Evolutionary conservation across 1,140 invertebrate genomes (phyloP).

Genomic region (Psix sp.): DNA sequence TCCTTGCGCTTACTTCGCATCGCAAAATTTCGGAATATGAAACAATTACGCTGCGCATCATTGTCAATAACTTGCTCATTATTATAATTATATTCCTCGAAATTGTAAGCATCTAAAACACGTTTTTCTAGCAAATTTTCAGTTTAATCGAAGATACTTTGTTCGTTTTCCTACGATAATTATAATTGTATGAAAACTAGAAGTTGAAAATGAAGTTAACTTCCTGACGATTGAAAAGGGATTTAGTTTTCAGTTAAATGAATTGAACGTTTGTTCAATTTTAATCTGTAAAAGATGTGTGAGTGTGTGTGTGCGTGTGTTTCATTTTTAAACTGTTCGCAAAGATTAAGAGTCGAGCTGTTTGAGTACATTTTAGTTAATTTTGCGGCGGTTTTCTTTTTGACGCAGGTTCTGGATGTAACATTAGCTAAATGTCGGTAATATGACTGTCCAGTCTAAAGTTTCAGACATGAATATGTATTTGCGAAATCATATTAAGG

Average conservation of each 20-base stretch:
- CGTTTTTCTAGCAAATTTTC: conserved; percentile 13
- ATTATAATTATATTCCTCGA: conserved; percentile 43
- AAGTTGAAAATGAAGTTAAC: no score
- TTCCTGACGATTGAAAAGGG: no score
- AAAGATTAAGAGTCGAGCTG: conserved; percentile 2
- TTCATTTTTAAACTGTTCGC: no score
- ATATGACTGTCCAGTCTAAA: conserved; percentile 46
- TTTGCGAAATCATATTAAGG: conserved; percentile 44
- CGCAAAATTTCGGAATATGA: conserved; percentile 49
- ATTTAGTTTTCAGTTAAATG: no score
- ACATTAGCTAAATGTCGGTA: conserved; percentile 47
- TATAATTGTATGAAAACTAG: no score
- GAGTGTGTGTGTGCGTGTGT: no score
- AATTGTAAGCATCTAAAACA: background rate
- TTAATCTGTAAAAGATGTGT: no score
- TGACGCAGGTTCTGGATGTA: conserved; percentile 24
- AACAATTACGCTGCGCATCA: conserved; percentile 44
- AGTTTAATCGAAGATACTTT: background rate
- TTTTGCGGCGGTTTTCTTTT: conserved; percentile 32
- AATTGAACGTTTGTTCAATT: no score
- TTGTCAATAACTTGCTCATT: conserved; percentile 35
- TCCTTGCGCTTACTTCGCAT: conserved; percentile 50
- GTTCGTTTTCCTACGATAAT: no score
- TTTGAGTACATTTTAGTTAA: conserved; percentile 25
- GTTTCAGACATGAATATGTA: conserved; percentile 37